Conservation (phyloP, 2,888 invertebrate genomes). For the Eupithecia exiguata region DNA sequence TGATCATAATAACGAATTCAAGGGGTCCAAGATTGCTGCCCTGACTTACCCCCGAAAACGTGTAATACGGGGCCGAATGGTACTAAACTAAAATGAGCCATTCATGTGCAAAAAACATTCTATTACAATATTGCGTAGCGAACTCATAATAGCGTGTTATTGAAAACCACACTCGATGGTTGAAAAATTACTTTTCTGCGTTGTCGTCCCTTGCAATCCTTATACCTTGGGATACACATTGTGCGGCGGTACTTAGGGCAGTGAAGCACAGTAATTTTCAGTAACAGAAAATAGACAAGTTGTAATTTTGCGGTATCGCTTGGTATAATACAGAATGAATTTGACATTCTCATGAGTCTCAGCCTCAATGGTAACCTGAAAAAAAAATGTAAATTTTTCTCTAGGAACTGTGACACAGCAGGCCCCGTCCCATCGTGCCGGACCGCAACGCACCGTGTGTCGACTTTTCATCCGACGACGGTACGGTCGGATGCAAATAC, state of each 20-base stretch:
- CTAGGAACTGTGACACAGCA: not conserved
- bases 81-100: not conserved
- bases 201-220: conserved; percentile 57
- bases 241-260: not conserved
- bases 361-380: not conserved
- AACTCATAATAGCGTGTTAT: conserved; percentile 65
- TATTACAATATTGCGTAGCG: conserved; percentile 37
- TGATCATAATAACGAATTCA: too few relatives aligned
- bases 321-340: not conserved
- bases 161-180: conserved; percentile 67
- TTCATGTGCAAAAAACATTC: conserved; percentile 16
- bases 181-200: conserved; percentile 73
- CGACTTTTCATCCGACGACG: conserved; percentile 51
- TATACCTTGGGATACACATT: conserved; percentile 45
- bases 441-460: conserved; percentile 21
- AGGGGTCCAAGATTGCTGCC: too few relatives aligned
- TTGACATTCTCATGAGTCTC: not conserved
- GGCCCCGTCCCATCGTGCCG: not conserved
- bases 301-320: not conserved
- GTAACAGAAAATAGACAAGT: not conserved
- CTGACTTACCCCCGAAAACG: too few relatives aligned
- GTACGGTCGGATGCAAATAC: conserved; percentile 73
- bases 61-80: too few relatives aligned
- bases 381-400: not conserved
- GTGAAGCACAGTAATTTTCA: not conserved